These are phyloP conservation scores for Sinelater perroti DNA, from an alignment of 2,888 invertebrate species.

Conservation along the genomic window DNA sequence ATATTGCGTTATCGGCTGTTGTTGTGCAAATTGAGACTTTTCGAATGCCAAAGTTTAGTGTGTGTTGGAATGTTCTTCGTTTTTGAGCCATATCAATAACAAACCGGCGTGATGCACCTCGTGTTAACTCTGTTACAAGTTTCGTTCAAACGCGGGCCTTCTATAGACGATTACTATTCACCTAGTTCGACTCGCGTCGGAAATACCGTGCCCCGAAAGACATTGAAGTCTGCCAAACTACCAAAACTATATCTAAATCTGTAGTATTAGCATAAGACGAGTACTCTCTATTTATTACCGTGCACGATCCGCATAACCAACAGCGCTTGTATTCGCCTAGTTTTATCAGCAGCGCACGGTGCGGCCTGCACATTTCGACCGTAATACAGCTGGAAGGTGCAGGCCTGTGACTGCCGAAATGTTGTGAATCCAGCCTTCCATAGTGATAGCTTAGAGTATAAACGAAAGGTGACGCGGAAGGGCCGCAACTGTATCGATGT, in stretches of 20 bases:
- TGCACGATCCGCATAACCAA: slow-evolving; percentile 23
- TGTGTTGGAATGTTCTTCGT: slow-evolving; percentile 47
- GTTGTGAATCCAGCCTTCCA: slow-evolving; percentile 30
- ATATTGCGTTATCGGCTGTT: slow-evolving; percentile 44
- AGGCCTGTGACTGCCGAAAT: no score
- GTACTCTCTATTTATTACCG: slow-evolving; percentile 25
- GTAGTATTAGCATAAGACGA: slow-evolving; percentile 27
- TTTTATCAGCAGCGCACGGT: slow-evolving; percentile 16
- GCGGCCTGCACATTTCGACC: neutral
- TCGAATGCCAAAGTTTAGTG: slow-evolving; percentile 53
- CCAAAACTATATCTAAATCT: slow-evolving; percentile 34
- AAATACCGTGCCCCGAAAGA: slow-evolving; percentile 7
- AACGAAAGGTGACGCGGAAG: slow-evolving; percentile 14
- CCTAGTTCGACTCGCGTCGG: slow-evolving; percentile 31
- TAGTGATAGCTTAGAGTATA: slow-evolving; percentile 23
- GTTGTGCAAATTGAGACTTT: slow-evolving; percentile 50
- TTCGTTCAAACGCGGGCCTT: slow-evolving; percentile 37
- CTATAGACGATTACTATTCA: slow-evolving; percentile 38
- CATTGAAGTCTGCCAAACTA: slow-evolving; percentile 34
- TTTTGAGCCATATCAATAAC: slow-evolving; percentile 51
- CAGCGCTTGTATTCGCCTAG: slow-evolving; percentile 17
- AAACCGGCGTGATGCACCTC: slow-evolving; percentile 46
- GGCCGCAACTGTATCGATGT: slow-evolving; percentile 14
- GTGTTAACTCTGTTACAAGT: slow-evolving; percentile 33
- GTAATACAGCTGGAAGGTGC: neutral